Conservation (phyloP, 2,888 invertebrate genomes). For the Ischnus inquisitorius region DNA sequence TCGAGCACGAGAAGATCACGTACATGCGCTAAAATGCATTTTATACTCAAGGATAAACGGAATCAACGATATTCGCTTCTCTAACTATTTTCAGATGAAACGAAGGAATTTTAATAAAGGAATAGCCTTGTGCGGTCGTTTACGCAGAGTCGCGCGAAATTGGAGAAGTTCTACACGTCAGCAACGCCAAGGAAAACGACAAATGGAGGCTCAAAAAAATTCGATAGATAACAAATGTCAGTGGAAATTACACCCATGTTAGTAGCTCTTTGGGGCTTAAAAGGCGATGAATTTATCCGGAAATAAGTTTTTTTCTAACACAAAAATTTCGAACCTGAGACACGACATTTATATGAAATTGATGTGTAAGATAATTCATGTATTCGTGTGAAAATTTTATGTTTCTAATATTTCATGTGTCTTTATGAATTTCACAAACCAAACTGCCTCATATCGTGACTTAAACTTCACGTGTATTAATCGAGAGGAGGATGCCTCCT, state of each 20-base stretch:
- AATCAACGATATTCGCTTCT: conserved; percentile 29
- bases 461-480: conserved; percentile 47
- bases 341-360: too few relatives aligned
- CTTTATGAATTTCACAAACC: neutral
- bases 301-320: too few relatives aligned
- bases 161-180: neutral
- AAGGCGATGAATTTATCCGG: too few relatives aligned
- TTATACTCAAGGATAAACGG: conserved; percentile 47
- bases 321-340: too few relatives aligned
- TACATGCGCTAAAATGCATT: conserved; percentile 29
- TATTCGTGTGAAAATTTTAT: too few relatives aligned
- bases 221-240: too few relatives aligned
- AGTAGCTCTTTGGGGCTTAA: too few relatives aligned
- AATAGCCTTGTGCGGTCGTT: conserved; percentile 13
- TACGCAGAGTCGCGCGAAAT: neutral
- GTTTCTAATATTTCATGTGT: too few relatives aligned
- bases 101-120: conserved; percentile 30
- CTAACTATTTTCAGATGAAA: conserved; percentile 22
- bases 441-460: neutral
- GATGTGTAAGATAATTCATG: too few relatives aligned
- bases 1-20: conserved; percentile 1
- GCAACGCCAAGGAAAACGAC: neutral
- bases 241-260: too few relatives aligned
- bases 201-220: too few relatives aligned
- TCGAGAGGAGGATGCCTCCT: conserved; percentile 63